phyloP scores from a whole-genome alignment of 2,113 vertebrate species.

The Entomyzon cyanotis region DNA sequence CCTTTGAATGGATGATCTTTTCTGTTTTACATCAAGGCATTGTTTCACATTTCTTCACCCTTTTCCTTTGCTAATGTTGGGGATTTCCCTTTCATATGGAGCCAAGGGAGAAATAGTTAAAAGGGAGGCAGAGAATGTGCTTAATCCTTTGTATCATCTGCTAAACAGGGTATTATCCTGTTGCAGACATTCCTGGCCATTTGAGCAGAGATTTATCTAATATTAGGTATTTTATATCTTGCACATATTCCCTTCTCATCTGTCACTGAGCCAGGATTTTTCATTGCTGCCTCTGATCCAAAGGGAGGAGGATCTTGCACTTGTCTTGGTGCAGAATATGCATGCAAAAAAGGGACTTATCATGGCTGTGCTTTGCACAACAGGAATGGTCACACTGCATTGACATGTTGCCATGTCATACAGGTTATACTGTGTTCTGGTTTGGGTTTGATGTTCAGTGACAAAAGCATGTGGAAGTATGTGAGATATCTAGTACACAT shows the following conservation, averaged over 20 bases:
- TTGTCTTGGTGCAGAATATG: background rate
- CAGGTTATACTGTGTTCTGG: background rate
- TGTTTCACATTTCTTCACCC: background rate
- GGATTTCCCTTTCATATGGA: background rate
- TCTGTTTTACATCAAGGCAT: background rate
- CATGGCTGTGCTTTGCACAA: fast-evolving
- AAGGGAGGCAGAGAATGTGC: background rate
- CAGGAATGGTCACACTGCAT: fast-evolving
- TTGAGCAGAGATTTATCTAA: background rate
- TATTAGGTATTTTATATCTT: background rate
- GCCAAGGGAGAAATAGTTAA: background rate
- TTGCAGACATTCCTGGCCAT: background rate
- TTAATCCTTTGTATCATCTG: background rate
- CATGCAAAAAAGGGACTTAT: background rate
- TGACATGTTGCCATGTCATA: background rate
- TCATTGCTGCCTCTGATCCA: background rate
- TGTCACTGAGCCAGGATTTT: background rate
- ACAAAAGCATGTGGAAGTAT: background rate
- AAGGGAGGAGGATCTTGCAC: background rate
- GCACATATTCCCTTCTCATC: background rate
- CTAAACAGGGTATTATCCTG: background rate
- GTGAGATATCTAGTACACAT: no score
- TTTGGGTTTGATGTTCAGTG: background rate
- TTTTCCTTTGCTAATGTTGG: background rate
- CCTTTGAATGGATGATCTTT: background rate